These are phyloP conservation scores for Fulmarus glacialis DNA, from an alignment of 2,113 vertebrate species.

Conservation along the genomic window DNA sequence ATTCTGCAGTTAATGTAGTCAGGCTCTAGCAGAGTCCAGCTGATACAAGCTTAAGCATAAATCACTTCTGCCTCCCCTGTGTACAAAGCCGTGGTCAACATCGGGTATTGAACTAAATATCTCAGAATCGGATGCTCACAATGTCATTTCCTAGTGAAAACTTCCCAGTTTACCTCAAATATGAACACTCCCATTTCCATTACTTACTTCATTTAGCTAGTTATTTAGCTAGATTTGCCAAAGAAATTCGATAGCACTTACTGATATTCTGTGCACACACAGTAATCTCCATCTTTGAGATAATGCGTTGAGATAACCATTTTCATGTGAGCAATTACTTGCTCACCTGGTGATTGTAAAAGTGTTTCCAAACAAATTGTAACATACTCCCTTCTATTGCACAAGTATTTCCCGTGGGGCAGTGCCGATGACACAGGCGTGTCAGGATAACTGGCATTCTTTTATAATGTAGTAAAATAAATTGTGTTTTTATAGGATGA, in stretches of 20 bases:
- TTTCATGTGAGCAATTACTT: conserved; percentile 50
- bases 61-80: accelerated
- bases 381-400: conserved; percentile 18
- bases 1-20: not conserved
- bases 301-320: not conserved
- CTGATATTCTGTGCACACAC: not conserved
- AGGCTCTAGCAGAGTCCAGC: not conserved
- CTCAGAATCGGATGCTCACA: not conserved
- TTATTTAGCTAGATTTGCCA: not conserved
- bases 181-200: not conserved
- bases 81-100: accelerated
- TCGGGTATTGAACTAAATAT: accelerated
- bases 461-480: conserved; percentile 42
- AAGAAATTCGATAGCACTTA: not conserved
- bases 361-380: conserved; percentile 46
- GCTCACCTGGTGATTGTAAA: conserved; percentile 56
- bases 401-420: not conserved
- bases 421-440: not conserved
- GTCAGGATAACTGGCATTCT: conserved; percentile 36
- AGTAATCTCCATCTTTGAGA: not conserved
- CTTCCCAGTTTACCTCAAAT: not conserved
- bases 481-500: conserved; percentile 56
- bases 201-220: not conserved
- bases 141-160: not conserved
- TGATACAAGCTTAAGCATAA: not conserved